Evolutionary conservation across 2,797 vertebrate species (phyloP).

Genomic region (Pseudotriccus pelzelni): DNA sequence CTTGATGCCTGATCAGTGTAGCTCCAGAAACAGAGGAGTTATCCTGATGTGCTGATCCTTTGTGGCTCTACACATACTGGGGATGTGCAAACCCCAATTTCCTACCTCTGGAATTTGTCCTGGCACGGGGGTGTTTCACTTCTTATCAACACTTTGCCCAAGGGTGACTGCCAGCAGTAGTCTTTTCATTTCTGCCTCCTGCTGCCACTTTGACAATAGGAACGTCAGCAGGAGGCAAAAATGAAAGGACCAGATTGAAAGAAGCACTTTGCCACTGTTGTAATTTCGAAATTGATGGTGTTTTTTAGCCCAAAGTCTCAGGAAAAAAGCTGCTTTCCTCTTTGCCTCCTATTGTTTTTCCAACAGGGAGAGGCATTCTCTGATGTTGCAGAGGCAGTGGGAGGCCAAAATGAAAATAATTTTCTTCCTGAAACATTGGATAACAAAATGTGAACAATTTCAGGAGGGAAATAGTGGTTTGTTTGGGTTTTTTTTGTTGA

Average conservation of each 20-base stretch:
- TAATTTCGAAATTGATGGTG: constrained; percentile 69
- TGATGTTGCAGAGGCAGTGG: constrained; percentile 52
- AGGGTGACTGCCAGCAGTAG: constrained; percentile 37
- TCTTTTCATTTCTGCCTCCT: constrained; percentile 54
- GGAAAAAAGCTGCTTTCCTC: constrained; percentile 64
- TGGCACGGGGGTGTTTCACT: not conserved
- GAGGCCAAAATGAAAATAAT: constrained; percentile 58
- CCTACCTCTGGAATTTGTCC: constrained; percentile 5
- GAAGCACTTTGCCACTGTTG: constrained; percentile 64
- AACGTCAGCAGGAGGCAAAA: constrained; percentile 58
- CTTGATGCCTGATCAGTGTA: not conserved
- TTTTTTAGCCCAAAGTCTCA: constrained; percentile 64
- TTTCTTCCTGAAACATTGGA: constrained; percentile 56
- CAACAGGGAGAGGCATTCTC: constrained; percentile 54
- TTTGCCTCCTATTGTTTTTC: constrained; percentile 64
- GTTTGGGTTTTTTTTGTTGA: not conserved
- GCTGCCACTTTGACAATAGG: constrained; percentile 58
- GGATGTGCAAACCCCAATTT: not conserved
- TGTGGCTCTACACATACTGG: fast-evolving
- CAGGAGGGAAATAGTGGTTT: constrained; percentile 7
- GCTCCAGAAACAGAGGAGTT: not conserved
- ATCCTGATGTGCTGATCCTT: not conserved
- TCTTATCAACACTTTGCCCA: constrained; percentile 49
- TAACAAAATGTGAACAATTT: constrained; percentile 61
- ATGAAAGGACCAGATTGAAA: constrained; percentile 67